Evolutionary conservation across 1,140 invertebrate species (phyloP), one percentile per base, ranked within the genome.

Genomic region (Oedothorax gibbosus): DNA sequence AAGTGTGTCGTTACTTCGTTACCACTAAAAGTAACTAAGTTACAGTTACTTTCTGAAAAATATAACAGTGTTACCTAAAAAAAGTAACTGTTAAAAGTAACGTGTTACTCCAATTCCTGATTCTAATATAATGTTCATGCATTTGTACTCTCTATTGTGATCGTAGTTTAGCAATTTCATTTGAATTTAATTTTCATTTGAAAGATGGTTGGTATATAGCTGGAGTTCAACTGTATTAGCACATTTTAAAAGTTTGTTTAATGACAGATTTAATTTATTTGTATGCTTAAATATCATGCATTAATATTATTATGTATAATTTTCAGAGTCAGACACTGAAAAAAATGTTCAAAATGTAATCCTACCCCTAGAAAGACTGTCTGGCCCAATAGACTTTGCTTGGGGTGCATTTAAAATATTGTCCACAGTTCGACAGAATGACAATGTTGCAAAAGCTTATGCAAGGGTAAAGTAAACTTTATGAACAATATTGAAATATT

Each of bases 331-430:
- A 87, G 89, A 91, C 77, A 79, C 86, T 53, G 86, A 88, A 35
- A 92, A 94, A 90, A 91, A 93, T 66, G 94, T 96, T 90, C 90
- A 92, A 14, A 92, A 94, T 88, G 91, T 97, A n/a, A 93, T 97
- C 79, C 89, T 93, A 77, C 94, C 94, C 11, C 88, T 98, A 12
- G 96, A 98, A 88, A 92, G 93, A 86, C 89, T 94, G 0, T 92
- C 93, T 49, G 92, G 92, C 10, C 93, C 94, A 21, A 90, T 98
- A 57, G 94, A 96, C 88, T 92, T 93, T 54, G 96, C 95, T n/a
- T 97, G 95, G 95, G 95, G 95, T 53, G 92, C 96, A 86, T 93
- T 95, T 0, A 97, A 96, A 89, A 93, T 94, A 50, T 90, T 98
- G 12, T 96, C 94, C 88, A 91, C 95, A 73, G 94, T 95, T n/a